Evolutionary conservation across 2,888 invertebrate genomes (phyloP).

Genomic region (Clanis bilineata): DNA sequence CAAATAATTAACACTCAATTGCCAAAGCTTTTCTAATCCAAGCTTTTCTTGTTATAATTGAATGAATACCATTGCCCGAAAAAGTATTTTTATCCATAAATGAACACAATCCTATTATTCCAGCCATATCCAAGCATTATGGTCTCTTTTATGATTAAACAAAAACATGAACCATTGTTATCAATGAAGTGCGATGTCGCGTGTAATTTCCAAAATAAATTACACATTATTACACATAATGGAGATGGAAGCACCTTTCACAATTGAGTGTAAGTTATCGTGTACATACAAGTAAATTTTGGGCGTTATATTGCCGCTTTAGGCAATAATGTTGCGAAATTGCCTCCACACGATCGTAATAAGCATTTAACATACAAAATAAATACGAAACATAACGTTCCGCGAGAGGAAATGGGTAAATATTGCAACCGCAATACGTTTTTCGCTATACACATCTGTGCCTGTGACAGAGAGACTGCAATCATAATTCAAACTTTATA

Average conservation of each 20-base stretch:
- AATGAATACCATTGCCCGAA: too few species aligned
- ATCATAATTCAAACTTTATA: slow-evolving; percentile 26
- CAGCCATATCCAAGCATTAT: too few species aligned
- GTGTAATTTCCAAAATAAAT: background rate
- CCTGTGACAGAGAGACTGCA: slow-evolving; percentile 15
- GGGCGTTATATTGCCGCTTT: background rate
- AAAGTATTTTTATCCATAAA: too few species aligned
- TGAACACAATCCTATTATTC: too few species aligned
- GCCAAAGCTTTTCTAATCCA: too few species aligned
- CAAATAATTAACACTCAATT: too few species aligned
- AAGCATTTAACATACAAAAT: slow-evolving; percentile 35
- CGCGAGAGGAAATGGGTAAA: slow-evolving; percentile 43
- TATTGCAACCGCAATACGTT: slow-evolving; percentile 42
- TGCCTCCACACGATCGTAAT: slow-evolving; percentile 5
- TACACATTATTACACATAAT: background rate
- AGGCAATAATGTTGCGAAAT: slow-evolving; percentile 7
- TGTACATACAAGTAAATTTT: slow-evolving; percentile 8
- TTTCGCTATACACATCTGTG: slow-evolving; percentile 45
- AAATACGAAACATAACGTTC: slow-evolving; percentile 30
- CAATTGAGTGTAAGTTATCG: background rate
- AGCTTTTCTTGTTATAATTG: too few species aligned
- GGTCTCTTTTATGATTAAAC: too few species aligned
- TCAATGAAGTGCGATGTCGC: background rate
- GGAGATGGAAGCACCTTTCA: background rate
- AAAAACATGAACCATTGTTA: background rate